Evolutionary conservation across 2,113 vertebrate genomes (phyloP), one percentile per base, ranked within the genome.

Genomic region (Taxidea taxus): DNA sequence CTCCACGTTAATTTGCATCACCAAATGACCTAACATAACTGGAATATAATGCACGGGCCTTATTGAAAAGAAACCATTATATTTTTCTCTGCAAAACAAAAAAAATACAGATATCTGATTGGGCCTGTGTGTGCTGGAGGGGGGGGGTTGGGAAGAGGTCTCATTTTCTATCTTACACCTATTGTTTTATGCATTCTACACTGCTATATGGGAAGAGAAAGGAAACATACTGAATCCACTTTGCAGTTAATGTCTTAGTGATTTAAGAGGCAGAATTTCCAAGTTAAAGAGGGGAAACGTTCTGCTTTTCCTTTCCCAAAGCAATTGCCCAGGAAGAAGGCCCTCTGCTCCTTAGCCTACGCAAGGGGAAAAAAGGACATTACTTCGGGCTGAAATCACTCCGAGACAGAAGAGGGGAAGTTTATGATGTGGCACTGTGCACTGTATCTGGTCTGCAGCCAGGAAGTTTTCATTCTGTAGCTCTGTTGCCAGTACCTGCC

Each of bases 391-490:
- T 97, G 96, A 97, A 98, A 25, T 93, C 94, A 94, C 81, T 96
- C 60, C 0, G 93, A 72, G 70, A 98, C 98, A 64, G 39, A 72
- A 87, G 93, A 96, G 64, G 51, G 58, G 94, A 97, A 89, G 29
- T 95, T 96, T 87, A 94, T 70, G 74, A 96, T 91, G 80, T 94
- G 83, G 89, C 93, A 90, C 97, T 91, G 97, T 89, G 90, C 49
- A 94, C 29, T 85, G 54, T 34, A 92, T 96, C 84, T 90, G 92
- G 86, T 97, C 58, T 91, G 75, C 87, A 95, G 95, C 97, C 13
- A 98, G 75, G 91, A 97, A 97, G 90, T 93, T 86, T 82, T 97
- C 60, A 94, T 92, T 98, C 96, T 96, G 37, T 47, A 94, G 62
- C 54, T 88, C 66, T 90, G 93, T 82, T 97, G 58, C 92, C 85